Evolutionary conservation across 2,113 vertebrate species (phyloP), one percentile per base, ranked within the genome.

Genomic region (Zapornia atra): DNA sequence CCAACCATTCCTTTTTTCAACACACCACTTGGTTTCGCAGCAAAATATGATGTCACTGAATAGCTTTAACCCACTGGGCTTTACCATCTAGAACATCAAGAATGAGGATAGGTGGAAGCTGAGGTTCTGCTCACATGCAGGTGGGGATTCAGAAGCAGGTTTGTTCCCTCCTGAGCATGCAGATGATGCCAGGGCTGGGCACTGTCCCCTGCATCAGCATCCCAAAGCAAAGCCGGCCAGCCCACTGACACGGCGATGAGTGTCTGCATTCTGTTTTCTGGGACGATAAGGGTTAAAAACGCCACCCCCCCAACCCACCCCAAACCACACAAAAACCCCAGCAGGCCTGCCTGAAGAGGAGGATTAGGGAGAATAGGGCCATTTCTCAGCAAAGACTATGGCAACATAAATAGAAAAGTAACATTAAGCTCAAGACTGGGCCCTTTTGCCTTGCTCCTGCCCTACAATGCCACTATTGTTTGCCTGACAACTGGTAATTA

Each of bases 401-500:
- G 94, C 96, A 96, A 93, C 86, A 0, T 93, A 96, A 96, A 96
- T 90, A 94, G 96, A 97, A 97, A 96, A 87, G 79, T 95, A 96
- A 97, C 94, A 91, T 97, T 94, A 87, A 3, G 22, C 73, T 89
- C 82, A 96, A 96, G 95, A 94, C 40, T 1, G 92, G 91, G 92
- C 95, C 94, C 94, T 94, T 96, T 96, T 40, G 81, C 82, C 96
- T 94, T 48, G 65, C 93, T 95, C 86, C 78, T 57, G 91, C 82
- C 69, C 90, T 33, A 97, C 97, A 97, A 97, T 97, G 91, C 83
- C 84, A 88, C 94, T 71, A 94, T 97, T 97, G 97, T 97, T 97
- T 88, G 70, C 94, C 92, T 96, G 91, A 97, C 97, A 97, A 97
- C 96, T 96, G 94, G 96, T 97, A 96, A 95, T 97, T 97, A 96